Conservation (phyloP, 2,888 invertebrate species). For the Alentia gelatinosa region DNA sequence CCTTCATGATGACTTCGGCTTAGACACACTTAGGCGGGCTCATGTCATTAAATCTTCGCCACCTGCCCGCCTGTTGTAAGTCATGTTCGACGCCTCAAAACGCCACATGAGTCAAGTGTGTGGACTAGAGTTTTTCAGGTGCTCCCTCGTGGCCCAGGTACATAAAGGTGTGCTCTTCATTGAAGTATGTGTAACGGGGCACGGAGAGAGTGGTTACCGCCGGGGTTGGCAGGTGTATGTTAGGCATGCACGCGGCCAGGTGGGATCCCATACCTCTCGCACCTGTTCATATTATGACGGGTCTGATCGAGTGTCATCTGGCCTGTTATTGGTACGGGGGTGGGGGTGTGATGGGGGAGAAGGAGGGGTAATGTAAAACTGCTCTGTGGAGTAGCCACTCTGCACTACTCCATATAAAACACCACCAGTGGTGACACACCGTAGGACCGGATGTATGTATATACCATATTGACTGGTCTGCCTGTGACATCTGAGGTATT, state of each 20-base stretch:
- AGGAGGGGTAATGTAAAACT: not conserved
- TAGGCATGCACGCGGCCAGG: not conserved
- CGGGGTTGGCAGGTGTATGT: not conserved
- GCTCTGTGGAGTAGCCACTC: not conserved
- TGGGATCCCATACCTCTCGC: not conserved
- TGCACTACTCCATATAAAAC: too few species aligned
- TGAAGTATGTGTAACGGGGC: not conserved
- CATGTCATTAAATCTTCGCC: not conserved
- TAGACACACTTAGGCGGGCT: too few species aligned
- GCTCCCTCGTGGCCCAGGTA: not conserved
- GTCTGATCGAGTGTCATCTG: not conserved
- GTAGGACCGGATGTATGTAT: too few species aligned
- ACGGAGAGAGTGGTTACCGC: not conserved
- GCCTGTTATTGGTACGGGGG: too few species aligned
- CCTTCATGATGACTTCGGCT: too few species aligned
- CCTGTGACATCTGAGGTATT: too few species aligned
- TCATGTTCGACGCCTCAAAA: conserved; percentile 1
- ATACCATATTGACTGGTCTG: too few species aligned
- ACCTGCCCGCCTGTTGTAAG: not conserved
- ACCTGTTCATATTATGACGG: not conserved
- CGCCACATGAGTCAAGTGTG: conserved; percentile 37
- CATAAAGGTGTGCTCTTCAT: not conserved
- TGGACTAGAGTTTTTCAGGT: not conserved
- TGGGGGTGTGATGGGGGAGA: too few species aligned
- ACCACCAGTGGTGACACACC: too few species aligned